Evolutionary conservation across 2,797 vertebrate genomes (phyloP), one percentile per base, ranked within the genome.

Genomic region (Odontamblyopus lacepedii): DNA sequence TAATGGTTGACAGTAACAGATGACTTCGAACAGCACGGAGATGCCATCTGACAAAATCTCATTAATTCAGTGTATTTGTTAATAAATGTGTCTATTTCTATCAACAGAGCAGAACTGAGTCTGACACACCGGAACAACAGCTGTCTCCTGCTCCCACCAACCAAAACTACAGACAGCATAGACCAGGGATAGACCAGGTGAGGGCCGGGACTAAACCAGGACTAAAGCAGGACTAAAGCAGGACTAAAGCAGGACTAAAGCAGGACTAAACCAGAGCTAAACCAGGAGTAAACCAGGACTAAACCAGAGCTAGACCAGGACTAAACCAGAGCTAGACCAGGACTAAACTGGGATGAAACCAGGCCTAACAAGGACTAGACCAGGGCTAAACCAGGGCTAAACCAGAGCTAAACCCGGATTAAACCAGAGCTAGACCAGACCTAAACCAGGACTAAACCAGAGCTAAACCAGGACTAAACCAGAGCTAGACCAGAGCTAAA

Each of bases 71-170:
- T 23, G 38, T n/a, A 26, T 41, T 63, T 44, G 35, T 44, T 63
- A 63, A 63, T 63, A 63, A 44, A 23, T 23, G n/a, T 26, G 62
- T 63, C 62, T 63, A 38, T 35, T 63, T 38, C 61, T n/a, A 38
- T 63, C 61, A 38, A 63, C 61, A 63, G 61, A 63, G 61, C 61
- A 38, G 61, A 63, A 63, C 61, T 6, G n/a, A 63, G 62, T 63
- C 35, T 38, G 62, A 63, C 35, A n/a, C 30, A 63, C 18, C 30
- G 35, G 61, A 63, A 35, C 62, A 41, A 38, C 62, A 63, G 35
- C 62, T 63, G 62, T 63, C 62, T 63, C 35, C 62, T 63, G 62
- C 35, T 13, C 38, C 27, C 9, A 44, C 35, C 19, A 38, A 15
- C 35, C 9, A 12, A 41, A 38, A 41, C 62, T 44, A 19, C n/a